phyloP scores from a whole-genome alignment of 2,113 vertebrate species.

The Coturnix japonica region DNA sequence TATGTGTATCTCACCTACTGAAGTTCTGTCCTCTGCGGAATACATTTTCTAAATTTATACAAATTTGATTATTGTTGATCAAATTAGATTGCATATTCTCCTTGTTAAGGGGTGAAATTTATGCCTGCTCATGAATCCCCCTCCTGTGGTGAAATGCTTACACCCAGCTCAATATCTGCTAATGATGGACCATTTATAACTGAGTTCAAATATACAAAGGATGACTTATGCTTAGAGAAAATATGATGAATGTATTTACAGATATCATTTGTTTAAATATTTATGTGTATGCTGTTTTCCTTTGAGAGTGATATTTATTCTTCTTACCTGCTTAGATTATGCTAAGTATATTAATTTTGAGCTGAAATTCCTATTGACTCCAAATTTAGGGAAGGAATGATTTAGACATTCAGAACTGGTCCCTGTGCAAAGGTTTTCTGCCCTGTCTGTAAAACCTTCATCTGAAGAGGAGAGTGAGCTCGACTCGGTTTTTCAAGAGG shows the following conservation, averaged over 20 bases:
- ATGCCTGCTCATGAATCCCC: slow-evolving; percentile 56
- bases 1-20: slow-evolving; percentile 36
- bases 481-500: neutral
- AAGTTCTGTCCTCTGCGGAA: slow-evolving; percentile 33
- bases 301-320: slow-evolving; percentile 7
- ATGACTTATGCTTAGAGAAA: neutral
- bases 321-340: neutral
- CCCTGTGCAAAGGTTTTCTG: neutral
- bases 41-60: slow-evolving; percentile 53
- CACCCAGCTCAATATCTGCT: slow-evolving; percentile 25
- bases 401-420: neutral
- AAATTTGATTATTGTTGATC: slow-evolving; percentile 64
- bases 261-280: slow-evolving; percentile 25
- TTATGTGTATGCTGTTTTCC: neutral
- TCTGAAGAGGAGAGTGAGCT: neutral
- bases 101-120: slow-evolving; percentile 54
- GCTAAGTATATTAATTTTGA: slow-evolving; percentile 9
- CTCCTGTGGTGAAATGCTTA: slow-evolving; percentile 38
- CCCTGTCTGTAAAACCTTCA: neutral
- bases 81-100: slow-evolving; percentile 48
- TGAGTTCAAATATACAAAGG: slow-evolving; percentile 13
- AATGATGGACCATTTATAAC: slow-evolving; percentile 37
- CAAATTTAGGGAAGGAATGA: neutral
- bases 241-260: slow-evolving; percentile 23
- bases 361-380: neutral